Evolutionary conservation across 2,797 vertebrate species (phyloP).

Genomic region (Sebastes nivosus): DNA sequence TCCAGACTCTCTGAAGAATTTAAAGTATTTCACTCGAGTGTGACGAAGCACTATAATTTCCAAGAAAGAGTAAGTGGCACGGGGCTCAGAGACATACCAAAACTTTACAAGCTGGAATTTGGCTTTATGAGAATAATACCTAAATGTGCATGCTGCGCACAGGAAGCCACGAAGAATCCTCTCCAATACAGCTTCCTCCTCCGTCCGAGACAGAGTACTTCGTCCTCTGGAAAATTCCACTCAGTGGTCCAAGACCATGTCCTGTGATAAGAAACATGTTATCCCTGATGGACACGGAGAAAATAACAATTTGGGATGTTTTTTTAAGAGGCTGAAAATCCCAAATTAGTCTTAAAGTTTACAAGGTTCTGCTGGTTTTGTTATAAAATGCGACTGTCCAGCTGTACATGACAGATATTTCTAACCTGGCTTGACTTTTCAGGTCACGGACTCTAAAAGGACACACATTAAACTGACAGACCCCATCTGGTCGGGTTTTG

Average conservation of each 20-base stretch:
- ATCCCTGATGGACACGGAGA: conserved; percentile 45
- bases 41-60: conserved; percentile 66
- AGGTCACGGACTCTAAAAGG: neutral
- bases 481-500: neutral
- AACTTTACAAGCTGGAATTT: conserved; percentile 62
- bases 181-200: conserved; percentile 47
- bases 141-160: conserved; percentile 62
- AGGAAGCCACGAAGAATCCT: conserved; percentile 23
- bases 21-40: conserved; percentile 59
- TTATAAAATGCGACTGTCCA: neutral
- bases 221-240: conserved; percentile 75
- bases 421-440: neutral
- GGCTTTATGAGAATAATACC: conserved; percentile 67
- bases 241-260: conserved; percentile 64
- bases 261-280: conserved; percentile 68
- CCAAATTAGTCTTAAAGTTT: conserved; percentile 13
- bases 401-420: neutral
- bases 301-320: conserved; percentile 37
- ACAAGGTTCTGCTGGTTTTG: neutral
- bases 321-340: conserved; percentile 18
- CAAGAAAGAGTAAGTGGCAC: conserved; percentile 48
- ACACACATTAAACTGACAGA: neutral
- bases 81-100: conserved; percentile 56
- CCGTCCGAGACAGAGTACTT: conserved; percentile 32
- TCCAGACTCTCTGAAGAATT: conserved; percentile 66